Base-by-base conservation (phyloP, 2,797 vertebrate genomes). In the Hemibagrus guttatus region DNA sequence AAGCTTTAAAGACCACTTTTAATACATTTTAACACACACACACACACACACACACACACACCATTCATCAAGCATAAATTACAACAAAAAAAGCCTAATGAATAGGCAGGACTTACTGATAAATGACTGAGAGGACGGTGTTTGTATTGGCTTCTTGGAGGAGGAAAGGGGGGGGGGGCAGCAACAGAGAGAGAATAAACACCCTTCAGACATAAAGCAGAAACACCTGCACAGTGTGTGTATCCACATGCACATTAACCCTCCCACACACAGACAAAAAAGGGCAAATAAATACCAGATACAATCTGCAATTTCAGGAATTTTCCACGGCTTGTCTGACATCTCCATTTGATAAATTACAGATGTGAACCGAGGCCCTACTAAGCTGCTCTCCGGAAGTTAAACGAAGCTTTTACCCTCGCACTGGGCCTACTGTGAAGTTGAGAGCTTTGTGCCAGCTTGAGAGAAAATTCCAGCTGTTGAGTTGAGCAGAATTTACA, bases 1-100 rank as follows among this genome's bases (percentile, higher is more conserved):
- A 80, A 61, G 31, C 35, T 80, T 80, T 31, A 56, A 79, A 59
- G 19, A 23, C 31, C 56, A 7, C 42, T 61, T 80, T 59, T 39
- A 58, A 35, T 78, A 49, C 46, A 9, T 49, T 49, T 49, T 49
- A 49, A 49, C n/a, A 13, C n/a, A 28, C 68, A 49, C 71, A 52
- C 74, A 31, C 49, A 72, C 72, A 84, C 74, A 86, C 81, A 84
- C 54, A 61, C 68, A 61, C 78, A 84, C 35, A 49, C 42, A 76
- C 61, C 80, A 89, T 90, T 90, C 74, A 90, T 89, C 85, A 81
- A 59, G 49, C 85, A 68, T 69, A 86, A 88, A 90, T 88, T 69
- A 78, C 78, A 79, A 61, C 82, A 88, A 89, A 90, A 87, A 90
- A 87, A 88, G 79, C 31, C 71, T 86, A 87, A 91, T 92, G 90